Evolutionary conservation across 2,888 invertebrate genomes (phyloP), one percentile per base, ranked within the genome.

Genomic region (Smittia aterrima): DNA sequence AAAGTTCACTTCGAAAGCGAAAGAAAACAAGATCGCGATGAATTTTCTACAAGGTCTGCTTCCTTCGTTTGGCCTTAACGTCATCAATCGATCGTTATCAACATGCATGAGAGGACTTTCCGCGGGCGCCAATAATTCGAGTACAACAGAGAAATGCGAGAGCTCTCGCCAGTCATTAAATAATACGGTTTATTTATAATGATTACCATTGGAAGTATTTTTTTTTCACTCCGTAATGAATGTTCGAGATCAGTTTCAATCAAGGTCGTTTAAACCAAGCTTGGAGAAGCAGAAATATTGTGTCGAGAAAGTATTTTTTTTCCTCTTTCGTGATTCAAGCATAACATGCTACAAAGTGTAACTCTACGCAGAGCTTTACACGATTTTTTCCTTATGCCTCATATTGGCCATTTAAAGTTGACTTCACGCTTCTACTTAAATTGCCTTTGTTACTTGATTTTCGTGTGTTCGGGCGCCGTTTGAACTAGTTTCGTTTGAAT

Each of bases 161-260:
- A 64, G 25, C 24, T 22, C 20, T 22, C 11, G 58, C 58, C 18
- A 16, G 18, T 2, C 64, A 64, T 64, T 64, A 27, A 64, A 64
- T 27, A 64, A 64, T 64, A 64, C 64, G 64, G 64, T 64, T 64
- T 24, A 64, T 27, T 64, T 64, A 58, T 64, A 64, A 64, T 64
- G 16, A 64, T 64, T 64, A 40, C 66, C 38, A 66, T 13, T 66
- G 66, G 32, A 27, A 66, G 66, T 27, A 11, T 66, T 66, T 66
- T 66, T 13, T 38, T 58, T 58, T n/a, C 22, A 20, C 58, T 18
- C 22, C 58, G 27, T 64, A 64, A 64, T 25, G 27, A 64, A 64
- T 13, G 64, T 27, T 20, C 11, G 66, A 66, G 66, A 66, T 66
- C 66, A 40, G 32, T 66, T 66, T 40, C 66, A 66, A 66, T 66